Percentiles rank a stretch among this genome's conserved stretches.
Conservation (phyloP, 2,888 invertebrate species). For the Dicyrtomina minuta region DNA sequence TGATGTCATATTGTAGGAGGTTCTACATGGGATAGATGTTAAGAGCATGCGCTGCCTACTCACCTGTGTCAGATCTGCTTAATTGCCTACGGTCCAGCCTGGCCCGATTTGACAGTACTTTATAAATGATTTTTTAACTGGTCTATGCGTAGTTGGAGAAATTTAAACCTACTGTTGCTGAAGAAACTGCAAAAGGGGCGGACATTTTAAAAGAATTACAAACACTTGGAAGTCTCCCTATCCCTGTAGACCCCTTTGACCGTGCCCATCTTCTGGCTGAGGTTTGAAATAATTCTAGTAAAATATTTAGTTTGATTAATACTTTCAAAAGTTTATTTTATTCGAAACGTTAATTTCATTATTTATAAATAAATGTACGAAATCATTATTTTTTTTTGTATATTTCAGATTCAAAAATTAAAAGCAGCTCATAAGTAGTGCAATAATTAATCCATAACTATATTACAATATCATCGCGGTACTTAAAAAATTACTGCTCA, state of each 20-base stretch:
- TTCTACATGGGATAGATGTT: too few species aligned
- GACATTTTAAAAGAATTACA: background rate
- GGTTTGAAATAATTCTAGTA: background rate
- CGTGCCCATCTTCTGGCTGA: slow-evolving; percentile 2
- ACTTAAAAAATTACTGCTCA: too few species aligned
- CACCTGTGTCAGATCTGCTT: too few species aligned
- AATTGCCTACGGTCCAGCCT: background rate
- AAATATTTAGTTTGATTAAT: background rate
- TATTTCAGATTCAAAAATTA: too few species aligned
- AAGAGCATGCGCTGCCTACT: too few species aligned
- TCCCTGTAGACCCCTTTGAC: slow-evolving; percentile 10
- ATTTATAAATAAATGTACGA: too few species aligned
- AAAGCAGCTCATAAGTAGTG: too few species aligned
- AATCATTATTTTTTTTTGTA: too few species aligned
- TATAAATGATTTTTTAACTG: background rate
- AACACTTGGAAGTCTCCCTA: slow-evolving; percentile 7
- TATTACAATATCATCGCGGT: too few species aligned
- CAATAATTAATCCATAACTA: too few species aligned
- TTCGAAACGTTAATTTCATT: background rate
- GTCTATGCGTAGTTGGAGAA: background rate
- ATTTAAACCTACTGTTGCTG: background rate
- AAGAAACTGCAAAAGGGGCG: slow-evolving; percentile 3
- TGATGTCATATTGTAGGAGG: too few species aligned
- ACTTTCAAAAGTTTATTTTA: background rate
- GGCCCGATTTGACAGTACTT: background rate